phyloP scores from a whole-genome alignment of 2,888 invertebrate genomes.

The Girardia tigrina region DNA sequence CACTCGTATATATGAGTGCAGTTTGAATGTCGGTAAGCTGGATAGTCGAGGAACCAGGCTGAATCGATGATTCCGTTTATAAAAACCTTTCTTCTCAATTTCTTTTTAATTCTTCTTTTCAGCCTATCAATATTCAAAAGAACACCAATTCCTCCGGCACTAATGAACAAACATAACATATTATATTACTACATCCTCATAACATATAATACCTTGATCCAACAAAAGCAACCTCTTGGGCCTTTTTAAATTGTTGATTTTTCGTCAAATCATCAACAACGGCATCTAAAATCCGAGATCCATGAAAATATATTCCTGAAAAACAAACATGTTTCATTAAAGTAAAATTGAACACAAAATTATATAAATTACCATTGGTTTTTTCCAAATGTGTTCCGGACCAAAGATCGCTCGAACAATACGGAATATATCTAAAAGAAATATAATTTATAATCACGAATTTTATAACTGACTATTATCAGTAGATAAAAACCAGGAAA shows the following conservation, averaged over 20 bases:
- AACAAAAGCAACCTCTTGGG: neutral
- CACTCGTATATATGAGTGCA: slow-evolving; percentile 30
- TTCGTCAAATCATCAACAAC: neutral
- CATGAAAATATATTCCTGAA: neutral
- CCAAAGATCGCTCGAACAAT: neutral
- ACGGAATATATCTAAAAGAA: neutral
- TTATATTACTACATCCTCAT: neutral
- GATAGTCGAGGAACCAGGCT: slow-evolving; percentile 33
- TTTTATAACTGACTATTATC: neutral
- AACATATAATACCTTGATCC: neutral
- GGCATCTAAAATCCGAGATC: slow-evolving; percentile 4
- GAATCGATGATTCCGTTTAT: slow-evolving; percentile 29
- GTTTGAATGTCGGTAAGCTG: slow-evolving; percentile 1
- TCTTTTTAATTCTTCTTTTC: slow-evolving; percentile 23
- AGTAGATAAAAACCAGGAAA: neutral
- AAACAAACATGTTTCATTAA: too few species aligned
- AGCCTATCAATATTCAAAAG: slow-evolving; percentile 30
- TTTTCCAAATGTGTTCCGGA: neutral
- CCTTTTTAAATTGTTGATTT: neutral
- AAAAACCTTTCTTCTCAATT: slow-evolving; percentile 12
- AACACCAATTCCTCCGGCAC: slow-evolving; percentile 32
- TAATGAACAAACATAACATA: neutral
- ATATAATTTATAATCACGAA: neutral
- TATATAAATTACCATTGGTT: neutral
- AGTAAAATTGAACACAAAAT: neutral